A percentile compares a stretch with the other conserved stretches of the same genome.
Evolutionary conservation across 2,113 vertebrate species (phyloP).

Genomic region (Nyctibius bracteatus): DNA sequence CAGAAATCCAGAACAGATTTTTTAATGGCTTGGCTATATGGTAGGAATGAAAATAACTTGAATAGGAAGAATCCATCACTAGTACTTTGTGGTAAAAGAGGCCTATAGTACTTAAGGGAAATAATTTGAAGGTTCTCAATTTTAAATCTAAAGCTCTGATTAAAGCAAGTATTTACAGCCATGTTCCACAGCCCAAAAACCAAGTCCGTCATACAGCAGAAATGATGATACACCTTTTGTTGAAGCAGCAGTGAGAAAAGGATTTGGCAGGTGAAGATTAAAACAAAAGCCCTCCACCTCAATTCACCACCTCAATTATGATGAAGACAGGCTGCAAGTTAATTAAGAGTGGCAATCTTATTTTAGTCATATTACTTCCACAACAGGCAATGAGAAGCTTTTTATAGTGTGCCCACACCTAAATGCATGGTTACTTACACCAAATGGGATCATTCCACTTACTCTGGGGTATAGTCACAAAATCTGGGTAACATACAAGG

Average conservation of each 20-base stretch:
- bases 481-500: conserved; percentile 70
- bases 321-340: neutral
- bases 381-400: conserved; percentile 50
- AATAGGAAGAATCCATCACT: neutral
- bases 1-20: neutral
- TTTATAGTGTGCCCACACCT: conserved; percentile 48
- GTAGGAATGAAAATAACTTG: neutral
- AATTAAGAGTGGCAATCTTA: conserved; percentile 2
- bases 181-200: neutral
- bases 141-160: conserved; percentile 4
- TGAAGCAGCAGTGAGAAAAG: conserved; percentile 32
- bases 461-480: conserved; percentile 76
- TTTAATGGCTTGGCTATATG: neutral
- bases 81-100: neutral
- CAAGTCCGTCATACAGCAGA: neutral
- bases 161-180: conserved; percentile 12
- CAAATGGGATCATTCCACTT: conserved; percentile 71
- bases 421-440: conserved; percentile 68
- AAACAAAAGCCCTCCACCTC: conserved; percentile 55
- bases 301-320: neutral
- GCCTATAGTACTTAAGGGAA: neutral
- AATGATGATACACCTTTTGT: neutral
- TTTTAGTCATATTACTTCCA: conserved; percentile 28
- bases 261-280: conserved; percentile 13
- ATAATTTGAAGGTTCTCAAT: neutral